A percentile compares a stretch with the other conserved stretches of the same genome.
Evolutionary conservation across 2,797 vertebrate species (phyloP).

Genomic region (Cirrhinus molitorella): DNA sequence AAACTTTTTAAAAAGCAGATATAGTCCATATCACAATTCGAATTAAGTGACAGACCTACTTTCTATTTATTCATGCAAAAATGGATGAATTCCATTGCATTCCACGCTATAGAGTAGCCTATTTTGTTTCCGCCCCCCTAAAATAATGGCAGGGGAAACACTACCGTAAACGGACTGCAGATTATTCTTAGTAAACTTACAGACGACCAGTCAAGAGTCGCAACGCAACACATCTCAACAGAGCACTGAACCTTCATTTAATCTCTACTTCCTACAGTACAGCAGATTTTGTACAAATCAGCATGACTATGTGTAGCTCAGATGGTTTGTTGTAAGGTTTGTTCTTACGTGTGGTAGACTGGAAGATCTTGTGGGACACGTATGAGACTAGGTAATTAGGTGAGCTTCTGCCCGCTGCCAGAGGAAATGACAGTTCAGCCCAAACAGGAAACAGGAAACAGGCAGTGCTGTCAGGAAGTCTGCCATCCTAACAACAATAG

Average conservation of each 20-base stretch:
- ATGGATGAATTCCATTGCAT: no score
- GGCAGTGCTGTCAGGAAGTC: conserved; percentile 70
- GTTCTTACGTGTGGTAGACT: not conserved
- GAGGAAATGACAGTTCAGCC: conserved; percentile 74
- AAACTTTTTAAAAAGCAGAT: not conserved
- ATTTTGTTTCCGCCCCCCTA: no score
- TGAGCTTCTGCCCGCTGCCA: conserved; percentile 64
- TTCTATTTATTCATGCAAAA: no score
- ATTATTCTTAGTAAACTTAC: not conserved
- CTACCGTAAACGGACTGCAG: not conserved
- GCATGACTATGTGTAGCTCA: not conserved
- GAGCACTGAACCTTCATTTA: not conserved
- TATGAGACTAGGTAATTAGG: conserved; percentile 55
- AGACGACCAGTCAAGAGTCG: not conserved
- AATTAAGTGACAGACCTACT: no score
- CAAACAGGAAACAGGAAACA: conserved; percentile 80
- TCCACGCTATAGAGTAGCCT: no score
- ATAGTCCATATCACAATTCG: no score
- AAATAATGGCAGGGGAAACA: no score
- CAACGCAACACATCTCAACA: not conserved
- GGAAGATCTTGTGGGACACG: not conserved
- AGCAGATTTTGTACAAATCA: not conserved
- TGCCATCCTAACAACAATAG: conserved; percentile 75
- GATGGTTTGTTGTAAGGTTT: not conserved
- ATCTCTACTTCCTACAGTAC: not conserved